Evolutionary conservation across 2,797 vertebrate species (phyloP).

Genomic region (Hyperoplus lanceolatus): DNA sequence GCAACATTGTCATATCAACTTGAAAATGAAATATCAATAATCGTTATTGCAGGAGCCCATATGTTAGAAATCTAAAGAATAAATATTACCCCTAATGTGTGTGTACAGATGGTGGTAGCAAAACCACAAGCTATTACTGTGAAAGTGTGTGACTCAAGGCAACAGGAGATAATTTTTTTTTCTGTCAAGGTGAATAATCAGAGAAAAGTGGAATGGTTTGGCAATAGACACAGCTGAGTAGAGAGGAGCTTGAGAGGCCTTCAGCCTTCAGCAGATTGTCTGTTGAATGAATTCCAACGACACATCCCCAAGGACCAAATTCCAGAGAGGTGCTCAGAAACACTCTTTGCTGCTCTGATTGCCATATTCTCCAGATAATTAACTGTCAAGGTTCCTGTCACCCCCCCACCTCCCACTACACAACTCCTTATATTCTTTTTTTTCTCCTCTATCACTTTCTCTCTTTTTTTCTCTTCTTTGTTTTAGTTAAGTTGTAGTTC

Average conservation of each 20-base stretch:
- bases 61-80: not conserved
- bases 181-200: slow-evolving; percentile 57
- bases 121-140: not conserved
- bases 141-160: slow-evolving; percentile 25
- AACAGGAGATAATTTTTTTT: slow-evolving; percentile 24
- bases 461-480: slow-evolving; percentile 24
- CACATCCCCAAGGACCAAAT: slow-evolving; percentile 69
- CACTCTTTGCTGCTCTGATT: slow-evolving; percentile 76
- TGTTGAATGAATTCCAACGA: slow-evolving; percentile 61
- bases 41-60: not conserved
- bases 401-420: not conserved
- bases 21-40: too few relatives aligned
- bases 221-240: slow-evolving; percentile 57
- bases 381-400: slow-evolving; percentile 74
- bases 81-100: not conserved
- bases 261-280: slow-evolving; percentile 62
- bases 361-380: slow-evolving; percentile 79
- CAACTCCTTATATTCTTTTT: not conserved
- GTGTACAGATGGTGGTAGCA: not conserved
- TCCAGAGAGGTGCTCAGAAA: slow-evolving; percentile 68
- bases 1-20: too few relatives aligned
- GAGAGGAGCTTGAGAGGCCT: slow-evolving; percentile 59
- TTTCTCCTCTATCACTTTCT: slow-evolving; percentile 22
- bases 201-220: slow-evolving; percentile 37
- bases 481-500: too few relatives aligned